These are phyloP conservation scores for Darevskia mixta DNA, from an alignment of 2,797 vertebrate species.

Conservation along the genomic window DNA sequence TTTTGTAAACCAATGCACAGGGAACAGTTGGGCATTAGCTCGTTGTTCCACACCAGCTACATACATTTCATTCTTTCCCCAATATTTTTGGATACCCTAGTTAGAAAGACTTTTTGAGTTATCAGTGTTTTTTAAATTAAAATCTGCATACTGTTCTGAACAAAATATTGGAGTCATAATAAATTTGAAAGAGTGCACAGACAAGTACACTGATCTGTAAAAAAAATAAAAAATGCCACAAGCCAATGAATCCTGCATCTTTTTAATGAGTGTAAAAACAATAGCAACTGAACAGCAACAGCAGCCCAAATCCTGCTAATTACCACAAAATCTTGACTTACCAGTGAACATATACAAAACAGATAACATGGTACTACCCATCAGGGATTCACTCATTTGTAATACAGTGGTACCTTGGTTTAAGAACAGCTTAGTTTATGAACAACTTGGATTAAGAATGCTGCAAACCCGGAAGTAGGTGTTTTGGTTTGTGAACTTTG, in stretches of 20 bases:
- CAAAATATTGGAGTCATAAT: slow-evolving; percentile 1
- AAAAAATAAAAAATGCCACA: not conserved
- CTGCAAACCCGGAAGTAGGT: too few species aligned
- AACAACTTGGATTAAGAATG: too few species aligned
- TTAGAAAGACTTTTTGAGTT: slow-evolving; percentile 38
- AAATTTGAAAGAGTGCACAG: slow-evolving; percentile 32
- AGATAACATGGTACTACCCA: slow-evolving; percentile 13
- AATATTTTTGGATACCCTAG: slow-evolving; percentile 27
- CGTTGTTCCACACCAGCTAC: not conserved
- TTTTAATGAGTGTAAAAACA: slow-evolving; percentile 2
- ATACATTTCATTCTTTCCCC: not conserved
- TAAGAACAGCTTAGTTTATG: too few species aligned
- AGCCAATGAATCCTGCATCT: slow-evolving; percentile 25
- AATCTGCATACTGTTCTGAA: slow-evolving; percentile 24
- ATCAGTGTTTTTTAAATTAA: slow-evolving; percentile 58
- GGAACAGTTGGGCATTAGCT: slow-evolving; percentile 12
- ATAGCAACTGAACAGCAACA: slow-evolving; percentile 23
- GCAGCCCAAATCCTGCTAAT: slow-evolving; percentile 32
- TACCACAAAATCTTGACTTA: slow-evolving; percentile 4
- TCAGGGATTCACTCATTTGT: slow-evolving; percentile 7
- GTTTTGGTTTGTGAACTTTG: too few species aligned
- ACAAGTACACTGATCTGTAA: slow-evolving; percentile 36
- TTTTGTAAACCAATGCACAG: slow-evolving; percentile 45
- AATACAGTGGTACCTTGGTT: not conserved
- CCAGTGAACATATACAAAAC: slow-evolving; percentile 18